Base-by-base conservation (phyloP, 2,797 vertebrate species). In the Paedocypris micromegethes region DNA sequence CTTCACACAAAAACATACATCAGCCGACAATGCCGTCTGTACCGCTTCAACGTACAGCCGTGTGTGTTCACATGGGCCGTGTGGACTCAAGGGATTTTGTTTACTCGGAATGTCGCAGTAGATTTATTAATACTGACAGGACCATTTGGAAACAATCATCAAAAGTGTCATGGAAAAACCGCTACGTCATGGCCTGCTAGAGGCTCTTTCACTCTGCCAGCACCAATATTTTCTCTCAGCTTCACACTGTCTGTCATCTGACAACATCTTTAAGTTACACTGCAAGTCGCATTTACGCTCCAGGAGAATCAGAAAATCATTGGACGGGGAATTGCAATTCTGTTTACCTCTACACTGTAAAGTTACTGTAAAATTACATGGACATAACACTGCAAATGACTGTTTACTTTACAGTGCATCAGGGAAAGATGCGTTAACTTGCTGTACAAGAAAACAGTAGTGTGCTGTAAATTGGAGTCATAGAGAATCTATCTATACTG, bases 81-180 rank as follows among this genome's bases (percentile, higher is more conserved):
- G 62, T 9, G 56, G 52, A 82, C 71, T 6, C 59, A 64, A 75
- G 70, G 79, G 80, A 84, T 84, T 84, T 77, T 86, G 85, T 89
- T 91, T 88, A 87, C 81, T 84, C 87, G 71, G 86, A 88, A 88
- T 82, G 80, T 77, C 50, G 64, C 77, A 75, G 78, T 84, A 66
- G 80, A 82, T 83, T 80, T 87, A 88, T 90, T 86, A 80, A 84
- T 85, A 82, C 84, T 87, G 88, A 90, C 87, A 85, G 82, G 74
- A 74, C 83, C 88, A 90, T 90, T 90, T 90, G 88, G 87, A 88
- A 90, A 86, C 85, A 87, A 89, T 90, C 88, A 86, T 88, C 83
- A 83, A 84, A 87, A 83, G 83, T 89, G 88, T 90, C 88, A 90
- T 87, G 88, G 88, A 89, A 90, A 90, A 89, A 85, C 5, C 67